Evolutionary conservation across 1,140 invertebrate species (phyloP).

Genomic region (Lithobius niger): DNA sequence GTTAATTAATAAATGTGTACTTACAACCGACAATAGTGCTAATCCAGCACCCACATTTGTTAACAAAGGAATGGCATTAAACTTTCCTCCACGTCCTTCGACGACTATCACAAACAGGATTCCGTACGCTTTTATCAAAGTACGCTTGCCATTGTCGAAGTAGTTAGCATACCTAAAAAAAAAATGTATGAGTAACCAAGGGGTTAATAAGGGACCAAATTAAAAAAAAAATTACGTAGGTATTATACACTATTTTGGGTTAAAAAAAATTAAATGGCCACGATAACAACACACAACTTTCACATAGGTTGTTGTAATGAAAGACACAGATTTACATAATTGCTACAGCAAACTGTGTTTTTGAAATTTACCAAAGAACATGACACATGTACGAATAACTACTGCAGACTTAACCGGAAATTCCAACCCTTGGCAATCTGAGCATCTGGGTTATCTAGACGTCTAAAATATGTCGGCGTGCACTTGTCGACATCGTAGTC

Average conservation of each 20-base stretch:
- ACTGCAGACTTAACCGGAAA: too few species aligned
- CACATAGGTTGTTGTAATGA: too few species aligned
- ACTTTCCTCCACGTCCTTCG: conserved; percentile 36
- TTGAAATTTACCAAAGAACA: too few species aligned
- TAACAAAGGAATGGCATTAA: conserved; percentile 35
- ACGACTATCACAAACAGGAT: conserved; percentile 38
- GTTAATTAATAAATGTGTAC: conserved; percentile 30
- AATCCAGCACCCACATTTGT: conserved; percentile 40
- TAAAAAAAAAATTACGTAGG: too few species aligned
- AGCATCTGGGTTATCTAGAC: conserved; percentile 29
- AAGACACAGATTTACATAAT: too few species aligned
- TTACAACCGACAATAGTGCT: conserved; percentile 37
- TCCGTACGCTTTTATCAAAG: conserved; percentile 39
- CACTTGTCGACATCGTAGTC: conserved; percentile 34
- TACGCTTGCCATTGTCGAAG: conserved; percentile 29
- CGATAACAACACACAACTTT: too few species aligned
- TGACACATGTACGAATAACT: too few species aligned
- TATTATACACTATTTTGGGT: too few species aligned
- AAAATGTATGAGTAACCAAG: conserved; percentile 2
- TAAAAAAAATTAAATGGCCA: too few species aligned
- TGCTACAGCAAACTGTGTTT: too few species aligned
- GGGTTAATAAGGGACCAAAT: too few species aligned
- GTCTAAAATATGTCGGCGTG: conserved; percentile 35
- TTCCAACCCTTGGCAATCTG: conserved; percentile 33
- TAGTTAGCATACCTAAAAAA: conserved; percentile 34